A percentile compares a stretch with the other conserved stretches of the same genome.
phyloP scores from a whole-genome alignment of 1,140 invertebrate genomes.

The Caerostris darwini region DNA sequence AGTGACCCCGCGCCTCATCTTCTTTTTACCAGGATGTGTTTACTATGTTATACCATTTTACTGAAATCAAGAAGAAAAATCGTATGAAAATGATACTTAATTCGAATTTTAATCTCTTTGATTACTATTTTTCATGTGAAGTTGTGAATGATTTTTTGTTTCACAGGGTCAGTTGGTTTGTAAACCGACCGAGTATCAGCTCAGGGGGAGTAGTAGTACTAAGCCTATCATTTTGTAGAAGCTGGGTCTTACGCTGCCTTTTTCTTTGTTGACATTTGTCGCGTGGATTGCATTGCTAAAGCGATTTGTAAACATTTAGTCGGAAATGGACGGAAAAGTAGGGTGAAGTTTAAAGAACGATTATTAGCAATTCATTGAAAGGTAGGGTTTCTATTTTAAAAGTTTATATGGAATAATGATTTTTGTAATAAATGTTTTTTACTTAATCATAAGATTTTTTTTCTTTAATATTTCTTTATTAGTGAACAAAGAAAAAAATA shows the following conservation, averaged over 20 bases:
- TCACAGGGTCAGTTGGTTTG: slow-evolving; percentile 8
- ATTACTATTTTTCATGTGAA: background rate
- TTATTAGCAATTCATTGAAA: background rate
- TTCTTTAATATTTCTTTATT: background rate
- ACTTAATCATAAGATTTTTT: background rate
- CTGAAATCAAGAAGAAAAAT: background rate
- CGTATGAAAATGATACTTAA: background rate
- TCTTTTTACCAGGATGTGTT: slow-evolving; percentile 39
- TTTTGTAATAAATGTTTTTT: background rate
- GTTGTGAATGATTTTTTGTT: background rate
- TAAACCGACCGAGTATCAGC: slow-evolving; percentile 56
- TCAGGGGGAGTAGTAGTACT: slow-evolving; percentile 42
- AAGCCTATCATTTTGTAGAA: slow-evolving; percentile 44
- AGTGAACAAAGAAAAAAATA: background rate
- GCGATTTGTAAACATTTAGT: background rate
- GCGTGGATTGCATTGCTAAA: background rate
- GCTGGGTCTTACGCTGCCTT: background rate
- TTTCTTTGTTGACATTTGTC: slow-evolving; percentile 49
- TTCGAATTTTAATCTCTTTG: background rate
- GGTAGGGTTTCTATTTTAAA: background rate
- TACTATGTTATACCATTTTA: background rate
- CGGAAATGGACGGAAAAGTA: background rate
- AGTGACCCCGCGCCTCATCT: slow-evolving; percentile 55
- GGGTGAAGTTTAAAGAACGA: background rate
- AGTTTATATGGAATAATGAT: background rate